Evolutionary conservation across 2,797 vertebrate genomes (phyloP).

Genomic region (Lagorchestes hirsutus): DNA sequence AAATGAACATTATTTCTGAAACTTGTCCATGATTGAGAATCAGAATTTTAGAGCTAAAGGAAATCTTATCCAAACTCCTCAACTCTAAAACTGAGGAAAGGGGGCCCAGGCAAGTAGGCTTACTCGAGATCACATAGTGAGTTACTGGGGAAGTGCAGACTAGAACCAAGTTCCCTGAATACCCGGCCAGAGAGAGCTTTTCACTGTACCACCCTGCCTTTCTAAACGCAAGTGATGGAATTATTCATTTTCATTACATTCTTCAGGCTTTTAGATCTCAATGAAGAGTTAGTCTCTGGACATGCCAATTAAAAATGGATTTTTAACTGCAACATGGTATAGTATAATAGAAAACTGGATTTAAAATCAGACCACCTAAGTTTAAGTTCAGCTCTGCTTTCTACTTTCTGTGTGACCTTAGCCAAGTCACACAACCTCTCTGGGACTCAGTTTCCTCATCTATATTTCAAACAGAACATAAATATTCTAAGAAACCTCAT

Average conservation of each 20-base stretch:
- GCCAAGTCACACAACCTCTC: neutral
- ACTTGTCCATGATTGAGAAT: neutral
- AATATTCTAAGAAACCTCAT: conserved; percentile 70
- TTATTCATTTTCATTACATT: neutral
- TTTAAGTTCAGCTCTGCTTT: neutral
- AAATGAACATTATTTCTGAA: neutral
- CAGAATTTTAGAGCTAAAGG: neutral
- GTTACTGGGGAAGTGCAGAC: neutral
- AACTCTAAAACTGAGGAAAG: neutral
- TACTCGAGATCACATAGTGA: neutral
- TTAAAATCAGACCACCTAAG: neutral
- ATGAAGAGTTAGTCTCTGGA: neutral
- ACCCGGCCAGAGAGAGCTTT: neutral
- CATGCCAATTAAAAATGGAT: conserved; percentile 36
- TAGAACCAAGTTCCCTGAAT: neutral
- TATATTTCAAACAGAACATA: conserved; percentile 77
- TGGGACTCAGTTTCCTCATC: conserved; percentile 36
- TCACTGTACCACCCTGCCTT: neutral
- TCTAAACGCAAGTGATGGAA: neutral
- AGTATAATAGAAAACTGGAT: neutral
- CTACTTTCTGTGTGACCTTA: neutral
- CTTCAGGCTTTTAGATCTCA: conserved; percentile 21
- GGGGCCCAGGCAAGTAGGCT: neutral
- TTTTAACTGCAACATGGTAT: neutral
- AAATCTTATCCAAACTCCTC: neutral